Base-by-base conservation (phyloP, 2,797 vertebrate genomes). In the Microhierax caerulescens region DNA sequence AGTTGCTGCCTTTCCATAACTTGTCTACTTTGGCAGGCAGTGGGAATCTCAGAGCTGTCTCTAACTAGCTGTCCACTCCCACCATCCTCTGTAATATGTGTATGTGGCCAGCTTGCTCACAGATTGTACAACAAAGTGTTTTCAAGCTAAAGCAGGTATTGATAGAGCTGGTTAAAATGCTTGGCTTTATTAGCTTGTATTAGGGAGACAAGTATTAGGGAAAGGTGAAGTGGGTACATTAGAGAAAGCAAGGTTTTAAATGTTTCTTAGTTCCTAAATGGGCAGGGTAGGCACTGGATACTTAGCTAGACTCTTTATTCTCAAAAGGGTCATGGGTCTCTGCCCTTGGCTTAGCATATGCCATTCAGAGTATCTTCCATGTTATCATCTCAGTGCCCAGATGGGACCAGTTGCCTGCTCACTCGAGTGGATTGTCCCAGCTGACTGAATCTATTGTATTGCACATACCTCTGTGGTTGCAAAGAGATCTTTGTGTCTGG, bases 361-460 rank as follows among this genome's bases (percentile, higher is more conserved):
- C n/a, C 18, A 23, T 56, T 78, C 43, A 47, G 18, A 36, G 8
- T 47, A 36, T 53, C 41, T 72, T 25, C 25, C 22, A 12, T 39
- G 30, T 37, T 74, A 47, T 20, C 51, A 30, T 65, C 39, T 48
- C 24, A 15, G 8, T 65, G 36, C n/a, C 50, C 53, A 68, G 53
- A n/a, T 16, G 27, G 43, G 39, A 65, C 3, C 28, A 56, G 13
- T 30, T 64, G 45, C 39, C 45, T 53, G 11, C 5, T 2, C 36
- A 56, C 25, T 72, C 2, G 1, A 59, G n/a, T 11, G 14, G 39
- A 37, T 76, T 0, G 0, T 83, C 72, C 34, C 36, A 65, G 5
- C 28, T 80, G 53, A 57, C 47, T 47, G 57, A 61, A 41, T 48
- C 56, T 30, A 13, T 63, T 34, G 28, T 32, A 34, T 9, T 64